phyloP scores from a whole-genome alignment of 2,888 invertebrate species.

The Nephrocerus scutellatus region DNA sequence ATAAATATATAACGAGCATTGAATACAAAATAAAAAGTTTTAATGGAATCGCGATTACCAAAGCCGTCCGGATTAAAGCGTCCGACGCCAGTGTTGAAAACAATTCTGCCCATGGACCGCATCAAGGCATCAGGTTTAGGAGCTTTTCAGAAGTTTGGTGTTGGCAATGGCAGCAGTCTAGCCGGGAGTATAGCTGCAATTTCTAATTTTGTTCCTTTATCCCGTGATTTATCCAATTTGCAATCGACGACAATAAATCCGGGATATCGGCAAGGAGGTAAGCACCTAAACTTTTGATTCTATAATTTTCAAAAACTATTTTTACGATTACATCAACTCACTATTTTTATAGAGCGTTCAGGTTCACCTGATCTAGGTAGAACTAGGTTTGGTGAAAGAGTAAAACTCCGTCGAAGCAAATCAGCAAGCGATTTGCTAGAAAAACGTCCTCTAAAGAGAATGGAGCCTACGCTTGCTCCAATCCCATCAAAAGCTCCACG shows the following conservation, averaged over 20 bases:
- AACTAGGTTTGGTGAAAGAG: constrained; percentile 9
- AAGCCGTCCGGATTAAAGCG: constrained; percentile 40
- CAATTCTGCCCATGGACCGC: constrained; percentile 40
- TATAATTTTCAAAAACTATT: not conserved
- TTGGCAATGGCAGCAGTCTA: constrained; percentile 14
- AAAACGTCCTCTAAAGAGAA: constrained; percentile 29
- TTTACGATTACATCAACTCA: not conserved
- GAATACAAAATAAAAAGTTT: constrained; percentile 3
- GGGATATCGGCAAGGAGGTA: constrained; percentile 36
- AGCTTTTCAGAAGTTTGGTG: constrained; percentile 6
- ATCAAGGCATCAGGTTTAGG: constrained; percentile 28
- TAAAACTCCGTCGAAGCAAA: constrained; percentile 37
- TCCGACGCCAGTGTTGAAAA: constrained; percentile 30
- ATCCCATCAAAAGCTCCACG: constrained; percentile 37
- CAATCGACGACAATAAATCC: too few species aligned
- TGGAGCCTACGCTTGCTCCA: constrained; percentile 35
- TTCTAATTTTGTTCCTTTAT: constrained; percentile 21
- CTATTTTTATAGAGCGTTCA: constrained; percentile 31
- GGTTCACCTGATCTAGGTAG: constrained; percentile 34
- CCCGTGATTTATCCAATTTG: constrained; percentile 27
- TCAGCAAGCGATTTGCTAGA: constrained; percentile 36
- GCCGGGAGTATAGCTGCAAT: constrained; percentile 3
- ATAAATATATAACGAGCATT: too few species aligned
- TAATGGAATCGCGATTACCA: constrained; percentile 52
- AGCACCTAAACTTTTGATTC: constrained; percentile 1